Base-by-base conservation (phyloP, 1,140 invertebrate genomes). In the Pseudomyrmex cubaensis region DNA sequence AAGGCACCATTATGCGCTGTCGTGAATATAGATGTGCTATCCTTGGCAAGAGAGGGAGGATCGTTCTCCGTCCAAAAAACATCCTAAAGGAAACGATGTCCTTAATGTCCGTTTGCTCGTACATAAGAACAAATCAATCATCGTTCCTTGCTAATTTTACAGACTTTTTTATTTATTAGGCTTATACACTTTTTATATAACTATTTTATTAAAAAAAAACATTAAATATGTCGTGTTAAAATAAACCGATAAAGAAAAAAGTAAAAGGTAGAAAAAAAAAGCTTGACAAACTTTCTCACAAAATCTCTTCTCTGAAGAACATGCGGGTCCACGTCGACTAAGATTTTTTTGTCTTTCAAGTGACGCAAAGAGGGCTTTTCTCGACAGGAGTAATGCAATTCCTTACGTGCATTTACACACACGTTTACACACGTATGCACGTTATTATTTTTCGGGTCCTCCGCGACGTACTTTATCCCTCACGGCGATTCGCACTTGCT, bases 291-390 rank as follows among this genome's bases (percentile, higher is more conserved):
- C 56, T 92, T 91, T 91, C 91, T 88, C 91, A 92, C 90, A 87
- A 90, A 88, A 35, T 0, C 54, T 80, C 83, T 25, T 7, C 4
- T 15, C 52, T 77, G 78, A 90, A 89, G 66, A 86, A 90, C 87
- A 92, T 61, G 92, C 91, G 91, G 91, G 92, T 62, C 83, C 83
- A 87, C 80, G 85, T 85, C 76, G 83, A 25, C 70, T 69, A 88
- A 89, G 88, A 75, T 90, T 84, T 89, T 83, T 90, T 91, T 91
- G 87, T 91, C 67, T 87, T 80, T 91, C 74, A 22, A 90, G 90
- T 85, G 84, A 64, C 56, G 67, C 12, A 72, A 84, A 70, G 62
- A 89, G 88, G 67, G 72, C 84, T 87, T 92, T 86, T 83, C 83
- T 86, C 87, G 64, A 75, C 56, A 70, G 69, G 61, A 77, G 74